A percentile compares a stretch with the other conserved stretches of the same genome.
Conservation (phyloP, 92 coral and sea anemone species). For the Pocillopora meandrina region DNA sequence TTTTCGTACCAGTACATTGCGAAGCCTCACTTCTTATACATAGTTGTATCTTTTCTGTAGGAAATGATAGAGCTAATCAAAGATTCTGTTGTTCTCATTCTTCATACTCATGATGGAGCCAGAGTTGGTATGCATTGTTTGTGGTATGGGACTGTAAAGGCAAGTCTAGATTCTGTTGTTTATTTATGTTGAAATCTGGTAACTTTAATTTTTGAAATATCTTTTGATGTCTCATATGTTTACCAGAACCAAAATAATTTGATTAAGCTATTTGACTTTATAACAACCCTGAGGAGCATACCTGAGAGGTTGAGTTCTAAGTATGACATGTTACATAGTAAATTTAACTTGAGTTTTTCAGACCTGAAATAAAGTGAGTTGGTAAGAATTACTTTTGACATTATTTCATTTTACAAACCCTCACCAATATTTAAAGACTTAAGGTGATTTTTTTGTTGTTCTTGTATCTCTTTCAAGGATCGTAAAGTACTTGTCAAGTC, state of each 20-base stretch:
- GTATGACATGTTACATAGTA: no score
- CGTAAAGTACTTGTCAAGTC: constrained; percentile 89
- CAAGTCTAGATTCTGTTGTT: neutral
- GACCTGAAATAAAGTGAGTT: no score
- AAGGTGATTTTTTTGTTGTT: neutral
- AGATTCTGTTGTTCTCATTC: constrained; percentile 80
- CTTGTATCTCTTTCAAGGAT: constrained; percentile 57
- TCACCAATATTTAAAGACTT: no score
- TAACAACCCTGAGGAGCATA: no score
- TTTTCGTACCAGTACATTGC: neutral
- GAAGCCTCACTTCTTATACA: neutral
- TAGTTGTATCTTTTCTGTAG: constrained; percentile 29
- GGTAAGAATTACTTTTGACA: no score
- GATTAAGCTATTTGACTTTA: no score
- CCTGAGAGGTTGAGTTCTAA: no score
- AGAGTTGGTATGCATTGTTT: constrained; percentile 91
- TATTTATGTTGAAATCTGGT: neutral
- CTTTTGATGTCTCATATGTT: no score
- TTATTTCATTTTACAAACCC: no score
- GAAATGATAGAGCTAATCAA: constrained; percentile 91
- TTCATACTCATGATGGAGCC: constrained; percentile 95
- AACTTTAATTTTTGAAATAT: neutral
- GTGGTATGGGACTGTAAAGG: constrained; percentile 94
- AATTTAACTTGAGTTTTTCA: no score
- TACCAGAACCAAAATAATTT: no score